Evolutionary conservation across 2,888 invertebrate genomes (phyloP).

Genomic region (Seira sanloemensis): DNA sequence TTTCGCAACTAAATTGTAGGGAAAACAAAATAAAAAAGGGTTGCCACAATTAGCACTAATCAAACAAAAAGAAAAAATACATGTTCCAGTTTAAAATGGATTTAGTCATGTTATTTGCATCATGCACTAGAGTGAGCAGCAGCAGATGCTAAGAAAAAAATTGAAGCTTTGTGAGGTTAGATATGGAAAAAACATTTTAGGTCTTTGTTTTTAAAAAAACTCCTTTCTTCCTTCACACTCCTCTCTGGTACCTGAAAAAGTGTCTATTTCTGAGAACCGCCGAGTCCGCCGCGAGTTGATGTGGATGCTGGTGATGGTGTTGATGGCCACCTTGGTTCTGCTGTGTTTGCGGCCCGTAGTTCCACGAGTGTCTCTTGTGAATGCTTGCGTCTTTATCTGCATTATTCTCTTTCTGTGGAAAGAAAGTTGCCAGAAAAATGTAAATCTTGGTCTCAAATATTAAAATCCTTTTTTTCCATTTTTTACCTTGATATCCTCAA

Average conservation of each 20-base stretch:
- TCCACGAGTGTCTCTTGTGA: constrained; percentile 81
- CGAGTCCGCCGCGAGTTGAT: constrained; percentile 65
- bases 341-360: constrained; percentile 76
- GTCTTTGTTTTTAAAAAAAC: too few species aligned
- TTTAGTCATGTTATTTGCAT: background rate
- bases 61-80: constrained; percentile 35
- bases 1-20: constrained; percentile 70
- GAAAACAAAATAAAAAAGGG: constrained; percentile 48
- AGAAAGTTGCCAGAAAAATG: constrained; percentile 48
- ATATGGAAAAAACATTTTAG: too few species aligned
- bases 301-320: constrained; percentile 39
- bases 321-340: constrained; percentile 61
- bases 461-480: too few species aligned
- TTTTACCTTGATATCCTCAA: constrained; percentile 80
- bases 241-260: constrained; percentile 71
- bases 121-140: background rate
- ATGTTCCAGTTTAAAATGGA: background rate
- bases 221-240: too few species aligned
- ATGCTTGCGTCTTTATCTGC: constrained; percentile 78
- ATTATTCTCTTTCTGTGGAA: constrained; percentile 77
- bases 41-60: constrained; percentile 47
- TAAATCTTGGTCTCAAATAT: background rate
- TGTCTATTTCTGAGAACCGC: constrained; percentile 67
- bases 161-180: too few species aligned
- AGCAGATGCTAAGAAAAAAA: too few species aligned